A percentile compares a stretch with the other conserved stretches of the same genome.
Evolutionary conservation across 2,888 invertebrate genomes (phyloP).

Genomic region (Mesorhabditis sp.): DNA sequence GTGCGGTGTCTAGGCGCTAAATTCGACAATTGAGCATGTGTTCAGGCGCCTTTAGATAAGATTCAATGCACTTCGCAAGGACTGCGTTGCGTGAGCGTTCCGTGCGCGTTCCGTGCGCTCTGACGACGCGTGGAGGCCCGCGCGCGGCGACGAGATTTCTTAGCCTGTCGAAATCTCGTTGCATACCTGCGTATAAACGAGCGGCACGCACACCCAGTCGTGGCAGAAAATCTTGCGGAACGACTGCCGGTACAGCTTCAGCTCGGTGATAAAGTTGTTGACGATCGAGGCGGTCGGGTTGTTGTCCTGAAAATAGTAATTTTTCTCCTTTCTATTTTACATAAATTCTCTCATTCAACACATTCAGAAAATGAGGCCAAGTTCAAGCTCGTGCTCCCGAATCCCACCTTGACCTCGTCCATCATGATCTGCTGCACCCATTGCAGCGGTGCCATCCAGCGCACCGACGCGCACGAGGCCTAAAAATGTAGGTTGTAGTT

Average conservation of each 20-base stretch:
- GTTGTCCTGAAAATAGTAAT: conserved; percentile 15
- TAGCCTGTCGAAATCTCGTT: background rate
- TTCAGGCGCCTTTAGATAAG: no score
- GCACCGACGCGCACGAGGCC: conserved; percentile 26
- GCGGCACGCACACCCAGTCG: conserved; percentile 47
- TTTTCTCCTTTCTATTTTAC: background rate
- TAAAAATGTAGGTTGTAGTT: conserved; percentile 12
- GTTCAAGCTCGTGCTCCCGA: background rate
- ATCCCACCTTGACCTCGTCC: conserved; percentile 28
- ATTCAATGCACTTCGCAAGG: no score
- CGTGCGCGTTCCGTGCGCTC: no score
- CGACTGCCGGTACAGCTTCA: conserved; percentile 31
- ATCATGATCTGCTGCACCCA: conserved; percentile 42
- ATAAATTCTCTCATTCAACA: background rate
- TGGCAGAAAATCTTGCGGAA: conserved; percentile 34
- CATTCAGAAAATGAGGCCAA: background rate
- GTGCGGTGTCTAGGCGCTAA: no score
- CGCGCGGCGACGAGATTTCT: no score
- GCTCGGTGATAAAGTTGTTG: conserved; percentile 31
- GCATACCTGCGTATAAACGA: conserved; percentile 33
- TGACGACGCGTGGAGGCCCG: no score
- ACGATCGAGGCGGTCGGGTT: conserved; percentile 36
- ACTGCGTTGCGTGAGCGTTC: no score
- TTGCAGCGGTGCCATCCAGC: conserved; percentile 49
- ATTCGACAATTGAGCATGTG: no score